These are phyloP conservation scores for Poeciliopsis prolifica DNA, from an alignment of 2,113 vertebrate species.

Conservation along the genomic window DNA sequence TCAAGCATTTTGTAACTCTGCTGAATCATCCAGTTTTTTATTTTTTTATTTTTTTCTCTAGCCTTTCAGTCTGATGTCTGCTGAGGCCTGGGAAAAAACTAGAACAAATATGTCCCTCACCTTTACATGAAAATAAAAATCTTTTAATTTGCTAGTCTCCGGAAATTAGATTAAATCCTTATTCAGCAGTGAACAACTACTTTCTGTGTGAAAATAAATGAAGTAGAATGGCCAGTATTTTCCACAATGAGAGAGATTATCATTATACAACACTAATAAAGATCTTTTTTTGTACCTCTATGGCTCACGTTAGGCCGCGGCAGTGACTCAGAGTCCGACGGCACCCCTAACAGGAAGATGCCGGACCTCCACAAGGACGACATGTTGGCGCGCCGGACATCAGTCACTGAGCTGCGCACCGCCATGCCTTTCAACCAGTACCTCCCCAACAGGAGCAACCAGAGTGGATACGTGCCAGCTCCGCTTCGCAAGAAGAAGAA, in stretches of 20 bases:
- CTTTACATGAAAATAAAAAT: background rate
- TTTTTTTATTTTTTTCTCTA: background rate
- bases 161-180: background rate
- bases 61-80: background rate
- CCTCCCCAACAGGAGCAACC: conserved; percentile 96
- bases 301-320: conserved; percentile 85
- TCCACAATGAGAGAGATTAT: background rate
- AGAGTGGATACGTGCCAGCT: conserved; percentile 88
- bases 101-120: background rate
- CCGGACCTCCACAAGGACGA: conserved; percentile 96
- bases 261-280: background rate
- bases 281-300: background rate
- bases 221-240: background rate
- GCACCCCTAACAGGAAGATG: conserved; percentile 88
- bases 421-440: conserved; percentile 98
- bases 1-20: background rate
- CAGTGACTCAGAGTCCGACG: conserved; percentile 94
- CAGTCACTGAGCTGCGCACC: conserved; percentile 88
- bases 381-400: conserved; percentile 91
- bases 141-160: background rate
- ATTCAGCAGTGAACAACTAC: background rate
- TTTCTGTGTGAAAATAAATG: background rate
- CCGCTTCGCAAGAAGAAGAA: conserved; percentile 86
- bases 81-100: background rate
- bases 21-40: background rate